Evolutionary conservation across 2,888 invertebrate genomes (phyloP).

Genomic region (Drosophila melanosoma): DNA sequence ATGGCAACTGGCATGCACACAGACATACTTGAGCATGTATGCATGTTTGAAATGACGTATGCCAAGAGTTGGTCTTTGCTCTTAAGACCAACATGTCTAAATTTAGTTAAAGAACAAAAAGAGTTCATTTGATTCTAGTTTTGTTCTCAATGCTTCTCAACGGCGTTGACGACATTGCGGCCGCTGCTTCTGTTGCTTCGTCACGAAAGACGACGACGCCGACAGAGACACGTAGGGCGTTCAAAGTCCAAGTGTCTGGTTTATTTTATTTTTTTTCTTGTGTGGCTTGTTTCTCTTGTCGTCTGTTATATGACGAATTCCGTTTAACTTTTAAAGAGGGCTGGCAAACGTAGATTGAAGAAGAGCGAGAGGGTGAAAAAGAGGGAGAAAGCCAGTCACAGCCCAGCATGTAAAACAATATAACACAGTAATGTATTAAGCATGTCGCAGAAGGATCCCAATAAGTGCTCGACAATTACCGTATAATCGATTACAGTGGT

Average conservation of each 20-base stretch:
- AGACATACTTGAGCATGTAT: slow-evolving; percentile 3
- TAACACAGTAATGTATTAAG: not conserved
- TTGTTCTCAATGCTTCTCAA: slow-evolving; percentile 32
- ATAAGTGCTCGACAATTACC: not conserved
- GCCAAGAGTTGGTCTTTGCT: slow-evolving; percentile 56
- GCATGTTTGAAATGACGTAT: slow-evolving; percentile 54
- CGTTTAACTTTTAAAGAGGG: slow-evolving; percentile 34
- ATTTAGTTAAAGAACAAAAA: slow-evolving; percentile 58
- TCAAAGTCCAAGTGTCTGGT: slow-evolving; percentile 69
- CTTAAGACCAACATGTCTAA: slow-evolving; percentile 49
- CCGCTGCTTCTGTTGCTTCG: slow-evolving; percentile 23
- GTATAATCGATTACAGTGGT: slow-evolving; percentile 10
- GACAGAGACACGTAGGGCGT: slow-evolving; percentile 55
- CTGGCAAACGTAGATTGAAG: slow-evolving; percentile 2
- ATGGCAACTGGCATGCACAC: slow-evolving; percentile 14
- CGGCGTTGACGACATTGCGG: slow-evolving; percentile 9
- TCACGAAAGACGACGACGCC: slow-evolving; percentile 49
- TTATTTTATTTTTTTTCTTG: slow-evolving; percentile 9
- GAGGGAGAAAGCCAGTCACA: not conserved
- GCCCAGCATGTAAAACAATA: not conserved
- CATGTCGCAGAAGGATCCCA: slow-evolving; percentile 17
- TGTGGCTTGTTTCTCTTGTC: slow-evolving; percentile 38
- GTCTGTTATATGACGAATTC: slow-evolving; percentile 56
- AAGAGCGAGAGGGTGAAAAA: not conserved
- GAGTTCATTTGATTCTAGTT: slow-evolving; percentile 36